A percentile compares a stretch with the other conserved stretches of the same genome.
These are phyloP conservation scores for Arvicanthis niloticus DNA, from an alignment of 2,113 vertebrate species.

Conservation along the genomic window DNA sequence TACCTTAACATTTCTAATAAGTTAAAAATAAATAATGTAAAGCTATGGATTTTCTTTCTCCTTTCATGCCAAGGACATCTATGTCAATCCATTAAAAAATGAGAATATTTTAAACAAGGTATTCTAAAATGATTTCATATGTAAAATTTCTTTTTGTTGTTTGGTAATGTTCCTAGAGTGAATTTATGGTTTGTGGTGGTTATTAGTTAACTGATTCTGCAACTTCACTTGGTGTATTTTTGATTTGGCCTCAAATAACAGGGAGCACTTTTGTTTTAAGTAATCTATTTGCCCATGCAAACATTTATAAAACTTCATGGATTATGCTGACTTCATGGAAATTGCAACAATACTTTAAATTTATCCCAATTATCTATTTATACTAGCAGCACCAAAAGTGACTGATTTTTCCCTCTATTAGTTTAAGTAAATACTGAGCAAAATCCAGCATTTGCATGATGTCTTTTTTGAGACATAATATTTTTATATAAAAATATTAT, in stretches of 20 bases:
- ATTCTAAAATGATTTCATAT: constrained; percentile 15
- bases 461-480: background rate
- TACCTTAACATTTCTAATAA: constrained; percentile 47
- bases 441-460: constrained; percentile 3
- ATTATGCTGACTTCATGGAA: constrained; percentile 43
- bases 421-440: background rate
- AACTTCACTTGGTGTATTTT: constrained; percentile 3
- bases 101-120: background rate
- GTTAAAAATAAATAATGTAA: constrained; percentile 1
- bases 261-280: background rate
- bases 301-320: background rate
- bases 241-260: background rate
- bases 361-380: constrained; percentile 13
- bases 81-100: background rate
- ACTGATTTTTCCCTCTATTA: background rate
- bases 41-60: constrained; percentile 6
- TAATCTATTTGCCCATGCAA: constrained; percentile 46
- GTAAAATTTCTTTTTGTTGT: background rate
- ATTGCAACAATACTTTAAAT: constrained; percentile 32
- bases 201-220: background rate
- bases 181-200: background rate
- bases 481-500: background rate
- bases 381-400: background rate
- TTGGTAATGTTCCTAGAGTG: constrained; percentile 7
- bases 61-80: background rate